These are phyloP conservation scores for Eurytemora carolleeae DNA, from an alignment of 1,140 invertebrate species.

Conservation along the genomic window DNA sequence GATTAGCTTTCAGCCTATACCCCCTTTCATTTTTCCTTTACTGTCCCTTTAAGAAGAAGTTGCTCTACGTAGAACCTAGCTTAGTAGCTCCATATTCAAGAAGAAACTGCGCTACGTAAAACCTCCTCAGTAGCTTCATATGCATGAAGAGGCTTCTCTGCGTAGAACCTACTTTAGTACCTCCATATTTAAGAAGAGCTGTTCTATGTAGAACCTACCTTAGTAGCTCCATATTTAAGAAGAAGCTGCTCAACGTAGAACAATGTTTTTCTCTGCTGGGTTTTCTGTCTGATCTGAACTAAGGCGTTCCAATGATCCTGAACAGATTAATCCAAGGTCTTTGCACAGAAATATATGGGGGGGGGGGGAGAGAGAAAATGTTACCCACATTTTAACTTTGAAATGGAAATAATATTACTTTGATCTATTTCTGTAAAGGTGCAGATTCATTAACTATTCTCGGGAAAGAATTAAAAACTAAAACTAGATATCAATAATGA, in stretches of 20 bases:
- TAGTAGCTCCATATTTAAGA: slow-evolving; percentile 80
- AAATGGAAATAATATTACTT: no score
- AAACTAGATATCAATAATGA: no score
- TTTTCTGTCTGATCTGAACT: slow-evolving; percentile 64
- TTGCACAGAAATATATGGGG: no score
- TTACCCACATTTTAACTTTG: no score
- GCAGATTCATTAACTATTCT: no score
- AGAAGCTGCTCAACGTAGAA: slow-evolving; percentile 96
- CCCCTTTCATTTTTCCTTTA: no score
- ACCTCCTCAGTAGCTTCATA: slow-evolving; percentile 38
- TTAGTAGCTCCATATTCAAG: slow-evolving; percentile 83
- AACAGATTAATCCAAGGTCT: no score
- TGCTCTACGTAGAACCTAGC: slow-evolving; percentile 3
- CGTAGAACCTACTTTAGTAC: neutral
- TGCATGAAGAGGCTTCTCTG: neutral
- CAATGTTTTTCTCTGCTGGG: slow-evolving; percentile 90
- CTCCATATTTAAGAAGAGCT: neutral
- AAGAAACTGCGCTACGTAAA: slow-evolving; percentile 91
- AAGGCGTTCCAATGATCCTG: slow-evolving; percentile 21
- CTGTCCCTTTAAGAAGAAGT: no score
- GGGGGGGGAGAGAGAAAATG: no score
- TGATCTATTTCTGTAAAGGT: no score
- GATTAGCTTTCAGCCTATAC: no score
- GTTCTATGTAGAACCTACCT: slow-evolving; percentile 31
- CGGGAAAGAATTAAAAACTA: no score